phyloP scores from a whole-genome alignment of 2,113 vertebrate species.

The Pipra filicauda region DNA sequence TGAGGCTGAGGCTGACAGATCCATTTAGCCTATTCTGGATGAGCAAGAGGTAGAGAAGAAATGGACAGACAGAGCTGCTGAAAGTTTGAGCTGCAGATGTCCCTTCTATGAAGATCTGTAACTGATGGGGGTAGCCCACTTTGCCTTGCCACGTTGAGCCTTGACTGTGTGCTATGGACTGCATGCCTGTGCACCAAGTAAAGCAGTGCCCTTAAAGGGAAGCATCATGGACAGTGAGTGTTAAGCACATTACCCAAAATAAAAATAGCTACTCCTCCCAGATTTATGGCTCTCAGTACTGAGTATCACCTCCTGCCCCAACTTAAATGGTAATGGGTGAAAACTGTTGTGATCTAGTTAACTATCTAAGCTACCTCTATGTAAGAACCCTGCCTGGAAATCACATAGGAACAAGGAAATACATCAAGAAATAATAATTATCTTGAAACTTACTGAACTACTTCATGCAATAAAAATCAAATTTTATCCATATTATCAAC shows the following conservation, averaged over 20 bases:
- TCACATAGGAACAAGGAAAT: no score
- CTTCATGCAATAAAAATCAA: no score
- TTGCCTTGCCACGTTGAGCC: neutral
- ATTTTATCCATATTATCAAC: no score
- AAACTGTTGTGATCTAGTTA: no score
- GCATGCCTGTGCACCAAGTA: neutral
- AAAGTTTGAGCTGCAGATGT: neutral
- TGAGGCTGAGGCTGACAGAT: neutral
- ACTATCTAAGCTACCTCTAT: no score
- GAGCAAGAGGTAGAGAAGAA: neutral
- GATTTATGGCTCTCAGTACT: neutral
- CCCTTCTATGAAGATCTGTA: neutral
- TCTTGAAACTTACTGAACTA: no score
- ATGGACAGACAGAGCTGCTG: neutral
- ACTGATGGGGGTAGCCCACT: neutral
- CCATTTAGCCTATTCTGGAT: neutral
- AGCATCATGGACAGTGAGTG: neutral
- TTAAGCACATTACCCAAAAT: neutral
- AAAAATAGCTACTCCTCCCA: neutral
- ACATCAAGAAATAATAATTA: no score
- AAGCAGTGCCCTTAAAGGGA: neutral
- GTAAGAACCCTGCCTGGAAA: no score
- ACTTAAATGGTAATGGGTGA: no score
- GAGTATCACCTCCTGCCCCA: neutral
- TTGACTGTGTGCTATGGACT: neutral